A percentile compares a stretch with the other conserved stretches of the same genome.
Evolutionary conservation across 92 coral and sea anemone species (phyloP).

Genomic region (Porites cylindrica): DNA sequence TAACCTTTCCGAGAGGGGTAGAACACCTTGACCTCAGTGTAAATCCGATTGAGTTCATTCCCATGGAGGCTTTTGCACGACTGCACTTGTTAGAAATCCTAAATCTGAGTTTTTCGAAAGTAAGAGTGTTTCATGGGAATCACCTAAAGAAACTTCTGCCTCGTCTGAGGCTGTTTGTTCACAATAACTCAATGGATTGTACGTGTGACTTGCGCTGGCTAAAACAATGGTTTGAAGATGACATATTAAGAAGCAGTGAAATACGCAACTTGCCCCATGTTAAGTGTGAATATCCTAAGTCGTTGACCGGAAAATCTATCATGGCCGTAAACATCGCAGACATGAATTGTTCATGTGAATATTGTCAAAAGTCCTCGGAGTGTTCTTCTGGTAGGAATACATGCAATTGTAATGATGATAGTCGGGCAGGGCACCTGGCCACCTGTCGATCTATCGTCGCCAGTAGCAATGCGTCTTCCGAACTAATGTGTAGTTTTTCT

Average conservation of each 20-base stretch:
- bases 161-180: constrained; percentile 25
- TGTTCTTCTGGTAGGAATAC: background rate
- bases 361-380: constrained; percentile 18
- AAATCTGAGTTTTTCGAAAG: constrained; percentile 54
- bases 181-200: constrained; percentile 59
- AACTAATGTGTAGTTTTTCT: constrained; percentile 18
- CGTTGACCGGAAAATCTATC: constrained; percentile 27
- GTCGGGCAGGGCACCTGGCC: constrained; percentile 26
- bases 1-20: constrained; percentile 3
- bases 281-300: constrained; percentile 28
- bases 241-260: background rate
- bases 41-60: constrained; percentile 49
- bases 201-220: constrained; percentile 68
- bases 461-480: background rate
- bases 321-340: background rate
- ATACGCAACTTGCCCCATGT: background rate
- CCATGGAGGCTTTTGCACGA: constrained; percentile 49
- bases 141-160: constrained; percentile 37
- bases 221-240: constrained; percentile 49
- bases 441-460: constrained; percentile 12
- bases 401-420: constrained; percentile 19
- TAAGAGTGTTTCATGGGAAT: constrained; percentile 62
- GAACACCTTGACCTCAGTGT: constrained; percentile 59
- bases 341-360: constrained; percentile 34
- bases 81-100: constrained; percentile 35